Evolutionary conservation across 2,888 invertebrate genomes (phyloP), one percentile per base, ranked within the genome.

Genomic region (Tyria jacobaeae): DNA sequence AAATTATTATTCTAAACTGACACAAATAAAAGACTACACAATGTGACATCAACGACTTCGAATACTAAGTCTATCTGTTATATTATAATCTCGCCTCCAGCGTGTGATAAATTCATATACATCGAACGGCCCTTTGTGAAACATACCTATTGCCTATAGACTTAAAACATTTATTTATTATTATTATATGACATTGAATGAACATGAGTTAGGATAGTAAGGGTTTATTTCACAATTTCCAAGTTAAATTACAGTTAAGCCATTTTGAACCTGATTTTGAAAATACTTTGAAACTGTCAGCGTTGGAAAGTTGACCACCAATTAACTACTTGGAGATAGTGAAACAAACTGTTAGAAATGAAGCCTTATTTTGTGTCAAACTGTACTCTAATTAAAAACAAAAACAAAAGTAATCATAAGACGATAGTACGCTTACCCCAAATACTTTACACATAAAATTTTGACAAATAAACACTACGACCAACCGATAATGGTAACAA

Each of bases 401-500:
- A 25, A 53, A 25, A 53, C 52, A 69, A 75, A 57, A 64, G 25
- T 75, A 68, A 68, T 60, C 53, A 61, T 37, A 64, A 47, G 56
- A 56, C 44, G 47, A 47, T 53, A 54, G 51, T 49, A 61, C 62
- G 55, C 61, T 63, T 53, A 53, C n/a, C 59, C n/a, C 66, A 64
- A 66, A 73, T 68, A 44, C 65, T 75, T 71, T 71, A 75, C 63
- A 73, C 67, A 70, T 73, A 56, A 65, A 60, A 63, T 50, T 66
- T 60, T 0, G 44, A 57, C 27, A 64, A 64, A 60, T 73, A 63
- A 34, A 64, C 59, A 67, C 62, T 52, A 60, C 66, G 39, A 66
- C 60, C 56, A 70, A 73, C 74, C 75, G 75, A 75, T 73, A 72
- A 73, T 82, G 81, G 81, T 82, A 82, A 82, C 81, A 62, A 73